Evolutionary conservation across 2,888 invertebrate genomes (phyloP), one percentile per base, ranked within the genome.

Genomic region (Eupsilia transversa): DNA sequence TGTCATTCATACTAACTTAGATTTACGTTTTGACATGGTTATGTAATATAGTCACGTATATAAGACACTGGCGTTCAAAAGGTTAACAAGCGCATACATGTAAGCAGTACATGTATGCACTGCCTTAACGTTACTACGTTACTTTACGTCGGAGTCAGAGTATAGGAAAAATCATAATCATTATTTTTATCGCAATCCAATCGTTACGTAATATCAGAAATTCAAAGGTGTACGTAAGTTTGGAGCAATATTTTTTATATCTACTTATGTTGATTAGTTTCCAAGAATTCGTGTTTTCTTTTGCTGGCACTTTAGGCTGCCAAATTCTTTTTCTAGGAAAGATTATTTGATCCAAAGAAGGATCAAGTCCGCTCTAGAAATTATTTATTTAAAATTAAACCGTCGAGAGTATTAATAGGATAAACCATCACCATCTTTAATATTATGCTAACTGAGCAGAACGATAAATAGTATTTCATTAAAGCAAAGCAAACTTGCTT

Each of bases 391-490:
- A 27, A 38, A 57, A 77, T 65, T 54, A 33, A 46, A 49, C 23
- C 1, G 5, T 38, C 9, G 30, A 20, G 35, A 54, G 20, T 46
- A 65, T 65, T 72, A 46, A n/a, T n/a, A 33, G 41, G 46, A 54
- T 81, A 57, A 77, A 23, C 71, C 35, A 67, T 67, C 27, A 10
- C 38, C 61, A 63, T 78, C 68, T 75, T 77, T 72, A 69, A 70
- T 82, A 78, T 66, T 82, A 82, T 68, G 82, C 61, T 74, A 74
- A 80, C 68, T 72, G 66, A 76, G 67, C 77, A 79, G 30, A 79
- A 77, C 75, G 67, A 76, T 83, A 83, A 85, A 83, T 66, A 83
- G 68, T 83, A 83, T 83, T 82, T 78, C 72, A 76, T 68, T 79
- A 76, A 81, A 77, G 73, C 72, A 65, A 75, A 59, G 77, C 54